Conservation (phyloP, 92 coral and sea anemone genomes). For the Actinernus sp. region DNA sequence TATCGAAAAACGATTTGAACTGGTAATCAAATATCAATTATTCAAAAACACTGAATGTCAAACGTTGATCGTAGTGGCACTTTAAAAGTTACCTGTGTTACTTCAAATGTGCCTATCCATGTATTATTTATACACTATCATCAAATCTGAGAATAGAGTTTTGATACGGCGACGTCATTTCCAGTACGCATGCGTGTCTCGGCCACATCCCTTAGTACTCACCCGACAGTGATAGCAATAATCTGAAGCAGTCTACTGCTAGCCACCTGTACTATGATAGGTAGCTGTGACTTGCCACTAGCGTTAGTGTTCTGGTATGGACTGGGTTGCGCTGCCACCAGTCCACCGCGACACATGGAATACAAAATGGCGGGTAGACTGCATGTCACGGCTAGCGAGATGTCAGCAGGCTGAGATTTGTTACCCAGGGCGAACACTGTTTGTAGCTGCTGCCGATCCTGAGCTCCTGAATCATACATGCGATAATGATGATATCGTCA, state of each 20-base stretch:
- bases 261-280: slow-evolving; percentile 76
- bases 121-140: too few relatives aligned
- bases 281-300: slow-evolving; percentile 64
- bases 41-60: too few relatives aligned
- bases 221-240: slow-evolving; percentile 85
- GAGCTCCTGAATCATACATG: slow-evolving; percentile 63
- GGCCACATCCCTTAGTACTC: too few relatives aligned
- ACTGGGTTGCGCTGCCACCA: slow-evolving; percentile 76
- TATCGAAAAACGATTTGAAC: too few relatives aligned
- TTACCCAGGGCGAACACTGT: slow-evolving; percentile 84
- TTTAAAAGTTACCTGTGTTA: too few relatives aligned
- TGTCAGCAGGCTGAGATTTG: slow-evolving; percentile 78
- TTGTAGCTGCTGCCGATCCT: slow-evolving; percentile 78
- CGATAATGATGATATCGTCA: too few relatives aligned
- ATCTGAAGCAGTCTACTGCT: slow-evolving; percentile 82
- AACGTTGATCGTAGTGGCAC: too few relatives aligned
- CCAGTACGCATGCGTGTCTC: too few relatives aligned
- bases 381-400: slow-evolving; percentile 74
- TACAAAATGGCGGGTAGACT: slow-evolving; percentile 69
- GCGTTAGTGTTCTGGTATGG: slow-evolving; percentile 67
- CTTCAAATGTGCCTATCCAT: too few relatives aligned
- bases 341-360: slow-evolving; percentile 75
- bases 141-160: too few relatives aligned
- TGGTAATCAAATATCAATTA: too few relatives aligned
- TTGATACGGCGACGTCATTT: too few relatives aligned